Base-by-base conservation (phyloP, 2,888 invertebrate genomes). In the Camponotus fellah region DNA sequence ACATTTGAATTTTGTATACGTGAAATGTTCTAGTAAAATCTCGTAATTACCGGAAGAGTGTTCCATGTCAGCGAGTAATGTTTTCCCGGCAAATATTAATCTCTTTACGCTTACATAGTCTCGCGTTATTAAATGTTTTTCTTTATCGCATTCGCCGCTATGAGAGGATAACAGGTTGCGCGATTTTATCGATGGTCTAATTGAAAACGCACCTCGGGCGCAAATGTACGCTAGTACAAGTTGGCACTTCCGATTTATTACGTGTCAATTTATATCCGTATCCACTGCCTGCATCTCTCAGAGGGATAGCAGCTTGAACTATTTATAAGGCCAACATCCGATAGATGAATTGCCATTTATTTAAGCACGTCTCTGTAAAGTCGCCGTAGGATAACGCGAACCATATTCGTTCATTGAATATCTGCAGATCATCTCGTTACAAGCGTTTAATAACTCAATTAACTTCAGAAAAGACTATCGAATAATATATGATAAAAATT, bases 291-390 rank as follows among this genome's bases (percentile, higher is more conserved):
- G 43, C 60, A 60, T 60, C 53, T 53, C 53, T 53, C 46, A 21
- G 37, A 26, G 8, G 65, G 71, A 64, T 43, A 62, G 26, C 60
- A 64, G 34, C 58, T 69, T 17, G 26, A 49, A 71, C 34, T 37
- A 49, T 68, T 85, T 21, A 58, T 34, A 26, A 34, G 71, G 26
- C 17, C 34, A 79, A 82, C 58, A 69, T 75, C 75, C 64, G 46
- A 40, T 34, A n/a, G 53, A 88, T 49, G 49, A 43, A 82, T 34
- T 26, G 74, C 37, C 69, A 85, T 87, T 86, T 83, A 88, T 88
- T n/a, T 88, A 82, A 65, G 53, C 64, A 12, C 26, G 71, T 71
- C 60, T 64, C 75, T 66, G 66, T 62, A 40, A 74, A 75, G 40
- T 66, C 14, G 64, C 65, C 72, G 58, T 72, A 62, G 62, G 32